These are phyloP conservation scores for Corythoichthys haematopterus DNA, from an alignment of 2,113 vertebrate genomes.

Conservation along the genomic window DNA sequence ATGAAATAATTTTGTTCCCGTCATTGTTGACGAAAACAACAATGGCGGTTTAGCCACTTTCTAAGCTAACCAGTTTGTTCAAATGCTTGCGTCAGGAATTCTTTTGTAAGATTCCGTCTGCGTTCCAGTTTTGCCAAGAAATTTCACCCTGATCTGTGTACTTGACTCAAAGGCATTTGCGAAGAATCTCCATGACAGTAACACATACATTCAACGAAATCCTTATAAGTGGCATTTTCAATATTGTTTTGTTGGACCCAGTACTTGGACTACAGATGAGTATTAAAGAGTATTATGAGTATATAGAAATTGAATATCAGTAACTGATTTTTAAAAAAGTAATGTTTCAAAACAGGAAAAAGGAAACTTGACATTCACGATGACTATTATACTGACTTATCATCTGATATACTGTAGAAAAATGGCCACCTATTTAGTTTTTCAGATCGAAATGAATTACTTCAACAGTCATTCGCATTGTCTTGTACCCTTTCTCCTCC, in stretches of 20 bases:
- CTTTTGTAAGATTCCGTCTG: background rate
- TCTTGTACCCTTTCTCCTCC: no score
- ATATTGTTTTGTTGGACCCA: background rate
- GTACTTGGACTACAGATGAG: background rate
- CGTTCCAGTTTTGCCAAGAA: background rate
- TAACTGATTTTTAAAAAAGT: background rate
- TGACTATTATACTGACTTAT: no score
- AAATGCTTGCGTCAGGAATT: background rate
- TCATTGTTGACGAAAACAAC: no score
- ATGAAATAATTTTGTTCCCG: no score
- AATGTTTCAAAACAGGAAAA: background rate
- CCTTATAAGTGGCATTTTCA: background rate
- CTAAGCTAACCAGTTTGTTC: constrained; percentile 25
- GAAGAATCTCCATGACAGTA: background rate
- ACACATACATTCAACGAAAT: background rate
- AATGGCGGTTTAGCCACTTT: background rate
- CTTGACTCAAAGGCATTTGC: background rate
- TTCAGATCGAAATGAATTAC: no score
- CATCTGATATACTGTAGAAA: no score
- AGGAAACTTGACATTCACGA: no score
- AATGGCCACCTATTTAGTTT: no score
- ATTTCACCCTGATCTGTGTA: background rate
- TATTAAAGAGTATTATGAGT: background rate
- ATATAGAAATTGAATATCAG: background rate
- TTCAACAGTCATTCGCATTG: no score